Evolutionary conservation across 2,888 invertebrate genomes (phyloP).

Genomic region (Plagodis dolabraria): DNA sequence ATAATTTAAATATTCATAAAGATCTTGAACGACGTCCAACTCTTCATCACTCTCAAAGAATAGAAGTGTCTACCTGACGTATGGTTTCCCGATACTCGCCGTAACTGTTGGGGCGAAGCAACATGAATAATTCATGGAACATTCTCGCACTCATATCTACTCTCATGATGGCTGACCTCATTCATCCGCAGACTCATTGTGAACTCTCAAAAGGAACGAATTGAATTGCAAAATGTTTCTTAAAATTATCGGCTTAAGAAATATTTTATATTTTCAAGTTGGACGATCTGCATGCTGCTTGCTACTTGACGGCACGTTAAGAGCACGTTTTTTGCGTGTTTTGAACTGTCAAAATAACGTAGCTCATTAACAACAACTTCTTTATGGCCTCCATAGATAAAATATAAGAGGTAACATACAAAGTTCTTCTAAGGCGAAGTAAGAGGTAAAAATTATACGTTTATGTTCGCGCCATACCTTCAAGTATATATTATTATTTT

Average conservation of each 20-base stretch:
- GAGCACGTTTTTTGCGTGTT: too few relatives aligned
- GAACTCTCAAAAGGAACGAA: conserved; percentile 12
- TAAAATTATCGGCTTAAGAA: background rate
- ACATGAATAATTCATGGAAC: conserved; percentile 32
- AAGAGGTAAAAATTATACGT: too few relatives aligned
- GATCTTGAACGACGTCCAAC: conserved; percentile 16
- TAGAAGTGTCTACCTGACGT: conserved; percentile 31
- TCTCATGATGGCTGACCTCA: conserved; percentile 29
- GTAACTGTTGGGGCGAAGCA: conserved; percentile 24
- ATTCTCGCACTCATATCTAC: conserved; percentile 22
- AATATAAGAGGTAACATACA: too few relatives aligned
- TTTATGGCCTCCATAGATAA: too few relatives aligned
- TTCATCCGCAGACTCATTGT: conserved; percentile 30
- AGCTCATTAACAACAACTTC: too few relatives aligned
- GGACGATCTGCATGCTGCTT: too few relatives aligned
- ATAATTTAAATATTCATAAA: background rate
- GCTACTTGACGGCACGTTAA: too few relatives aligned
- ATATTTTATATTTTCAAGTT: background rate
- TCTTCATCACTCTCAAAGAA: conserved; percentile 28
- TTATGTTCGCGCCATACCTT: too few relatives aligned
- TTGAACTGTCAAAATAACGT: too few relatives aligned
- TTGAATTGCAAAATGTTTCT: conserved; percentile 6
- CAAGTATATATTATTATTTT: too few relatives aligned
- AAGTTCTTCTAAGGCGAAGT: too few relatives aligned
- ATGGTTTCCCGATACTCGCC: conserved; percentile 35